These are phyloP conservation scores for Acleris cristana DNA, from an alignment of 2,888 invertebrate genomes.

Conservation along the genomic window DNA sequence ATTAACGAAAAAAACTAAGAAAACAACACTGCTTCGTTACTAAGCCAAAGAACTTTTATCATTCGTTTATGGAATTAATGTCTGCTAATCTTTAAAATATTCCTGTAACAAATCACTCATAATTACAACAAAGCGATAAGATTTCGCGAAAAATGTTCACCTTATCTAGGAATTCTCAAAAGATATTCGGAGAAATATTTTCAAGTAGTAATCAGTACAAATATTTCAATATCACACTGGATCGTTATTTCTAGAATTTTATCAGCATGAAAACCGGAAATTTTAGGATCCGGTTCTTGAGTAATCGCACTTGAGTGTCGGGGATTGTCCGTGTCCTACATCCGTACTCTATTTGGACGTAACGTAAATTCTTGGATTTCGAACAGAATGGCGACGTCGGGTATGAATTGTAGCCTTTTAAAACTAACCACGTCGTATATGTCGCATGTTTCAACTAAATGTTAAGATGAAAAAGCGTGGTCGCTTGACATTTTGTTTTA, in stretches of 20 bases:
- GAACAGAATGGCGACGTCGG: conserved; percentile 11
- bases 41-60: not conserved
- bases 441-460: too few species aligned
- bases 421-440: too few species aligned
- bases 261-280: conserved; percentile 25
- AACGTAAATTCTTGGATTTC: conserved; percentile 10
- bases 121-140: conserved; percentile 12
- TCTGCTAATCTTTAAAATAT: not conserved
- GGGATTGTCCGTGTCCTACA: conserved; percentile 29
- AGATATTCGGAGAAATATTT: conserved; percentile 6
- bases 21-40: too few species aligned
- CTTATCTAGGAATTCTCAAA: conserved; percentile 2
- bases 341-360: conserved; percentile 10
- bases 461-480: too few species aligned
- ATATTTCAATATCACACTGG: conserved; percentile 9
- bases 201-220: conserved; percentile 6
- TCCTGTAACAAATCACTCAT: not conserved
- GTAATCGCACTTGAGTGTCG: conserved; percentile 28
- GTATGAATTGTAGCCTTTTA: conserved; percentile 9
- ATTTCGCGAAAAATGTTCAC: not conserved
- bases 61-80: not conserved
- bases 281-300: conserved; percentile 27
- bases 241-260: conserved; percentile 15
- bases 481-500: too few species aligned
- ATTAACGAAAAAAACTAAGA: too few species aligned